These are phyloP conservation scores for Prunella fulvescens DNA, from an alignment of 2,113 vertebrate genomes.

Conservation along the genomic window DNA sequence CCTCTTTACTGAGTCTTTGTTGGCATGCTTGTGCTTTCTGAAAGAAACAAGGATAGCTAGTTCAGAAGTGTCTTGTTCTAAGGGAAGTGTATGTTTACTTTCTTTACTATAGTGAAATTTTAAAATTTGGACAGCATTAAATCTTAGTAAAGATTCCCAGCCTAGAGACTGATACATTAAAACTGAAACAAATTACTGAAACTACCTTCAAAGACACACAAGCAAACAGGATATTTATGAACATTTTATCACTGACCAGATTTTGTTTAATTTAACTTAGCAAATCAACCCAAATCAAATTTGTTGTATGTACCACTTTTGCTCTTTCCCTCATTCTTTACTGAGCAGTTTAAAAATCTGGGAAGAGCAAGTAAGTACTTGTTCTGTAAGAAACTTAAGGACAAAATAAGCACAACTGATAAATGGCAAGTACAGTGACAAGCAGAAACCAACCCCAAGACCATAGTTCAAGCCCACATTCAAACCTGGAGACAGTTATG, in stretches of 20 bases:
- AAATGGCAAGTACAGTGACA: not conserved
- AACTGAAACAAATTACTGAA: not conserved
- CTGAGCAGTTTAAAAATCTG: not conserved
- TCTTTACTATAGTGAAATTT: not conserved
- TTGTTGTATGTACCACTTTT: not conserved
- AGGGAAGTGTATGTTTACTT: not conserved
- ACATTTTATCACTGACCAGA: not conserved
- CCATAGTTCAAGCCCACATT: not conserved
- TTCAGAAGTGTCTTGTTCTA: not conserved
- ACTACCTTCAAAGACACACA: not conserved
- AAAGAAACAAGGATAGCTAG: constrained; percentile 3
- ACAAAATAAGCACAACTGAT: not conserved
- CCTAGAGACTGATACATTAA: not conserved
- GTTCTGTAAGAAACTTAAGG: not conserved
- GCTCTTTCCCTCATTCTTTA: not conserved
- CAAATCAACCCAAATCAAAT: not conserved
- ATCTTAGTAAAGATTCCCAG: not conserved
- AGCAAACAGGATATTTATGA: not conserved
- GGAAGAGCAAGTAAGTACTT: not conserved
- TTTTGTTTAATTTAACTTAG: not conserved
- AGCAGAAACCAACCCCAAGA: not conserved
- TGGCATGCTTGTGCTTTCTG: constrained; percentile 87
- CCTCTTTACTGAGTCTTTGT: constrained; percentile 81
- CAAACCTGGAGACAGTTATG: not conserved
- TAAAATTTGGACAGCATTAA: not conserved